Base-by-base conservation (phyloP, 2,797 vertebrate species). In the Pangasius krempfi region DNA sequence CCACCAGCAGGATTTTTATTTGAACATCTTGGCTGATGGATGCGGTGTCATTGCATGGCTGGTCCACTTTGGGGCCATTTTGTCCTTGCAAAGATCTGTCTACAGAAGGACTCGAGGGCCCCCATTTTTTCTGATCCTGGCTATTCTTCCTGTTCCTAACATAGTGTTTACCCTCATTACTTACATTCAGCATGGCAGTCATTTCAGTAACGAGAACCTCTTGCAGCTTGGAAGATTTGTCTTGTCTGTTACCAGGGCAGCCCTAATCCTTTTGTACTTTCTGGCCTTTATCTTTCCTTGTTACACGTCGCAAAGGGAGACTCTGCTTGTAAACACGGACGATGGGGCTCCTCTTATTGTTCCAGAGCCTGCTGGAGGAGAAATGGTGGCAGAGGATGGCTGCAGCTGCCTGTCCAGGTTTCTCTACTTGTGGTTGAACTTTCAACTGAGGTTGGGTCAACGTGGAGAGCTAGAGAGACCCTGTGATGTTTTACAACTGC, bases 341-440 rank as follows among this genome's bases (percentile, higher is more conserved):
- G 96, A 96, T 6, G 93, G 90, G 16, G 94, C 96, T 0, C 95
- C 91, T 0, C 94, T 97, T 12, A 6, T 98, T 44, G 83, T 94
- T 54, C 4, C 52, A 4, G 78, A 89, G 33, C 89, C 75, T 18
- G 91, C 94, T 7, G 93, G 94, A 0, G 92, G 92, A 8, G 92
- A 93, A 40, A 95, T 94, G 88, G 95, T 97, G 84, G 96, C 97
- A 2, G 99, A 99, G 92, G 98, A 99, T 47, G 97, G 97, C 9
- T 97, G 97, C 85, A 95, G 96, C 91, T 98, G 96, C 93, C n/a
- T 97, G 8, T 99, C 98, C 0, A 94, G 95, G 50, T 95, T 99
- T 84, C 97, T 98, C 88, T 99, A 98, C 90, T 87, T 96, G 70
- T 99, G 99, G 99, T 89, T 99, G 94, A 96, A 95, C n/a, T 97